Evolutionary conservation across 35 echinoderm and acorn worm species (phyloP).

Genomic region (Diadema setosum): DNA sequence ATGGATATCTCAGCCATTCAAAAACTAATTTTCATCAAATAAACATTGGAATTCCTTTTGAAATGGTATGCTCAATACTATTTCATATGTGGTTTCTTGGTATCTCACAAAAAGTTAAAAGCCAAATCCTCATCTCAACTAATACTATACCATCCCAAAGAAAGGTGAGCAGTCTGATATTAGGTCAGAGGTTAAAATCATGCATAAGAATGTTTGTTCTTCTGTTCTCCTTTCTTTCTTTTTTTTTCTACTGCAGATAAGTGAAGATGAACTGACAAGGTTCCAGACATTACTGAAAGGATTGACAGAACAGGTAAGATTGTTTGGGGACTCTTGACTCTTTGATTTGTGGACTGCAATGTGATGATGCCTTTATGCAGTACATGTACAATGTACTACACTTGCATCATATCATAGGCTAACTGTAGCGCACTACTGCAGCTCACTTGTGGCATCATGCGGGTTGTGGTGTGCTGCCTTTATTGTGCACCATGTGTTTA

Average conservation of each 20-base stretch:
- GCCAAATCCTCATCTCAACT: too few relatives aligned
- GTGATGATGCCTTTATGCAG: neutral
- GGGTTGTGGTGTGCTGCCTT: neutral
- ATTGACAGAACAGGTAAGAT: slow-evolving; percentile 41
- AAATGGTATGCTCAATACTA: too few relatives aligned
- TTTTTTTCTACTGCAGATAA: slow-evolving; percentile 25
- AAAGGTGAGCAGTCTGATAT: too few relatives aligned
- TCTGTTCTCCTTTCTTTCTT: too few relatives aligned
- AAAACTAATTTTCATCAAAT: too few relatives aligned
- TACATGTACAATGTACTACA: neutral
- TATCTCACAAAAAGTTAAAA: too few relatives aligned
- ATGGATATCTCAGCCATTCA: too few relatives aligned
- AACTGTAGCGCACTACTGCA: neutral
- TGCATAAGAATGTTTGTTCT: too few relatives aligned
- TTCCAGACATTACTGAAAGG: slow-evolving; percentile 18
- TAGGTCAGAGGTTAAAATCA: too few relatives aligned
- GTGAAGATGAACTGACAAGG: slow-evolving; percentile 7
- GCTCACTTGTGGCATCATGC: neutral
- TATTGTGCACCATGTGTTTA: neutral
- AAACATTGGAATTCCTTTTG: too few relatives aligned
- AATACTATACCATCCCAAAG: too few relatives aligned
- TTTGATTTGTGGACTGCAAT: neutral
- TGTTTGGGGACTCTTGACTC: neutral
- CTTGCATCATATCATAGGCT: neutral
- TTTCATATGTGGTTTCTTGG: too few relatives aligned